These are phyloP conservation scores for Engraulis encrasicolus DNA, from an alignment of 2,113 vertebrate species.

Conservation along the genomic window DNA sequence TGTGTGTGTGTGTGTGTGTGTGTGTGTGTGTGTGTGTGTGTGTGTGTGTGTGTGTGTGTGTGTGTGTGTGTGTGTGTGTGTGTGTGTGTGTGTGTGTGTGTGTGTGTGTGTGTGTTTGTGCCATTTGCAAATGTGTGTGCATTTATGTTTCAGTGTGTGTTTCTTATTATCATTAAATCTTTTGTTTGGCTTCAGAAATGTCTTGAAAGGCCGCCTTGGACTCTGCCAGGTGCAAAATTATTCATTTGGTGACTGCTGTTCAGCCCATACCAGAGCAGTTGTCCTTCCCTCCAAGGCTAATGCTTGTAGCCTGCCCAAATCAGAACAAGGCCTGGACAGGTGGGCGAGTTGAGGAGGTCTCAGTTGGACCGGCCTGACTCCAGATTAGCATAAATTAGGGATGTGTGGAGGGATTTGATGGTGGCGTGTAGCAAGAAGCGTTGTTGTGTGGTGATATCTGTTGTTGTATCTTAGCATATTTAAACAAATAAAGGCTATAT, in stretches of 20 bases:
- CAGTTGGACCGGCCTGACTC: not conserved
- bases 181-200: not conserved
- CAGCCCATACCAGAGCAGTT: conserved; percentile 20
- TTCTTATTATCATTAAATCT: no score
- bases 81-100: no score
- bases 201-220: not conserved
- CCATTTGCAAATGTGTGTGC: no score
- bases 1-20: no score
- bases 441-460: no score
- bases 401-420: not conserved
- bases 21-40: not conserved
- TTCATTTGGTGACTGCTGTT: not conserved
- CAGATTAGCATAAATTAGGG: not conserved
- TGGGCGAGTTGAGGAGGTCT: not conserved
- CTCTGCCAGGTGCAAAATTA: no score
- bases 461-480: not conserved
- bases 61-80: no score
- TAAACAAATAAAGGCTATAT: no score
- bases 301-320: conserved; percentile 49
- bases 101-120: no score
- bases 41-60: not conserved
- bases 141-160: no score
- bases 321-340: conserved; percentile 26
- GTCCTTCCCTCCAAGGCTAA: no score
- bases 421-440: not conserved